Percentiles rank a stretch among this genome's conserved stretches.
Conservation (phyloP, 1,140 invertebrate species). For the Drosophila punjabiensis region DNA sequence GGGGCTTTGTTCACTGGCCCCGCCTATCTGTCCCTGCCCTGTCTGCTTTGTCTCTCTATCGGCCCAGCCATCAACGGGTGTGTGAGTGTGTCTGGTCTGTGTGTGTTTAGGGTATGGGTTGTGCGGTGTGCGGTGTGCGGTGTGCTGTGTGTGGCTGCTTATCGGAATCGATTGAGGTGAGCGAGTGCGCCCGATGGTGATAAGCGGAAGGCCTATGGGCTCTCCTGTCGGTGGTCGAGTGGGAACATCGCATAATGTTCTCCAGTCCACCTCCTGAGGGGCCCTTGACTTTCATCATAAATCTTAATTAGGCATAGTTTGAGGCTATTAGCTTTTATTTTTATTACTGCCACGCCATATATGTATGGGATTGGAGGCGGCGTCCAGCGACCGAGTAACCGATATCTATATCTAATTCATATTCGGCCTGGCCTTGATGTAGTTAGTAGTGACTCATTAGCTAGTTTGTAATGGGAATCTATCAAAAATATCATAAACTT, state of each 20-base stretch:
- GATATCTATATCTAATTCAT: conserved; percentile 49
- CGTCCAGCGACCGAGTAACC: conserved; percentile 30
- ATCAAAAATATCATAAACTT: background rate
- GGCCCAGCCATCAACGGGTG: conserved; percentile 12
- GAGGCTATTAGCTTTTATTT: conserved; percentile 32
- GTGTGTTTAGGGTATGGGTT: background rate
- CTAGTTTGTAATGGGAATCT: background rate
- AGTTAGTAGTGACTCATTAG: background rate
- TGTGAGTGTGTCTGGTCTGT: background rate
- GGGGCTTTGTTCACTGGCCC: conserved; percentile 14
- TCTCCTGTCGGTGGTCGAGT: background rate
- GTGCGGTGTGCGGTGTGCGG: background rate
- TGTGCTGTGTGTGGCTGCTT: conserved; percentile 1
- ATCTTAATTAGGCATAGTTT: conserved; percentile 66
- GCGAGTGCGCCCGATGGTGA: conserved; percentile 26
- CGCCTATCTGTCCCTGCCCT: conserved; percentile 29
- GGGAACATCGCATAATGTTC: background rate
- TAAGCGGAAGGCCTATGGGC: conserved; percentile 21
- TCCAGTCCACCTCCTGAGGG: too few species aligned
- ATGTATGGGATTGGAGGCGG: background rate
- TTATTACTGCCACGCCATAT: conserved; percentile 3
- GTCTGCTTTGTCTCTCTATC: conserved; percentile 3
- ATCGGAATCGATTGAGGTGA: conserved; percentile 43
- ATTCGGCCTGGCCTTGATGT: background rate
- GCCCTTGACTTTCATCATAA: conserved; percentile 66